Evolutionary conservation across 2,888 invertebrate species (phyloP), one percentile per base, ranked within the genome.

Genomic region (Neria commutata): DNA sequence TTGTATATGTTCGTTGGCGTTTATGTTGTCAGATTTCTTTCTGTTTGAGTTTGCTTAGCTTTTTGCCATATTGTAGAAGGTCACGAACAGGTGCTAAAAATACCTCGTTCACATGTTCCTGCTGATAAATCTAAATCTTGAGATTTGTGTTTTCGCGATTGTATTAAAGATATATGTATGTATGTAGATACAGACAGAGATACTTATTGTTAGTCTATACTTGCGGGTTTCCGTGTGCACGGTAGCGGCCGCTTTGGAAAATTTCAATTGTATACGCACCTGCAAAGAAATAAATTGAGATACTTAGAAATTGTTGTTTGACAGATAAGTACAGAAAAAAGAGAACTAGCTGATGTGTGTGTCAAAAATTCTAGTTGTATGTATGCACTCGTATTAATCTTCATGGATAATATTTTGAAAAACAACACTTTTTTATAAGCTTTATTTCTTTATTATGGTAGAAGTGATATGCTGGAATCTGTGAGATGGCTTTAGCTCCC

Each of bases 251-350:
- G 46, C 55, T 60, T 51, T 55, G 34, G 51, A 37, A 56, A 52
- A 53, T 57, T 54, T 33, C 40, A 21, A 51, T 58, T 8, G 50
- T 55, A 56, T 59, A 65, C 65, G 55, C 62, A 65, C 65, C 65
- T 65, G 62, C 56, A 65, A 65, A 24, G 49, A 63, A 51, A 61
- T 4, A 21, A 50, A 49, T 1, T 23, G 11, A n/a, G n/a, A n/a
- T n/a, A n/a, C n/a, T n/a, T n/a, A n/a, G n/a, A n/a, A n/a, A n/a
- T n/a, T n/a, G n/a, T n/a, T n/a, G n/a, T n/a, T n/a, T n/a, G n/a
- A n/a, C n/a, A n/a, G n/a, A n/a, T n/a, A n/a, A n/a, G n/a, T n/a
- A n/a, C n/a, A n/a, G n/a, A n/a, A n/a, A n/a, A n/a, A n/a, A n/a
- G n/a, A n/a, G n/a, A n/a, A n/a, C n/a, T n/a, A n/a, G n/a, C n/a